These are phyloP conservation scores for Antechinus flavipes DNA, from an alignment of 2,113 vertebrate genomes.

Conservation along the genomic window DNA sequence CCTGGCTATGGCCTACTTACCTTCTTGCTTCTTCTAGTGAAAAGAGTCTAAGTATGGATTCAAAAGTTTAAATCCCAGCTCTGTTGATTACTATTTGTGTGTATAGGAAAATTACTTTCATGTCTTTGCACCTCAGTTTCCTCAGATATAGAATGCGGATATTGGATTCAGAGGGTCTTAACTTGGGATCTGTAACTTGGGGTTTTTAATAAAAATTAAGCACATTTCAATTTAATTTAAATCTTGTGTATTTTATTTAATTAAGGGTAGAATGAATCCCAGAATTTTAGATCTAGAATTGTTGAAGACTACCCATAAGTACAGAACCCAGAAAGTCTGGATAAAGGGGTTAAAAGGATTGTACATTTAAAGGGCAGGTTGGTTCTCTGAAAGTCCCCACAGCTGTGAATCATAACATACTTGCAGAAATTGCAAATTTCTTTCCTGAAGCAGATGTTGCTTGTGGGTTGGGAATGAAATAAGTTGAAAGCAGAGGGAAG, in stretches of 20 bases:
- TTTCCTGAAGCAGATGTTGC: too few relatives aligned
- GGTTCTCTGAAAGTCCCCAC: too few relatives aligned
- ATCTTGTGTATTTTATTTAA: not conserved
- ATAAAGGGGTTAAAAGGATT: too few relatives aligned
- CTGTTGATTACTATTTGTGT: not conserved
- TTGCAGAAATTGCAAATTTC: too few relatives aligned
- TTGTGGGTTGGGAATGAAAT: too few relatives aligned
- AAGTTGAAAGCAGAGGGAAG: too few relatives aligned
- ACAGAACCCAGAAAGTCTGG: too few relatives aligned
- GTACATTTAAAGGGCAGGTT: too few relatives aligned
- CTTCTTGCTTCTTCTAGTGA: not conserved
- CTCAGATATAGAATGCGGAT: not conserved
- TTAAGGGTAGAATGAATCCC: not conserved
- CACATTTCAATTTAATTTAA: not conserved
- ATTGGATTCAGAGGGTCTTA: not conserved
- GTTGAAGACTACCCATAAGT: too few relatives aligned
- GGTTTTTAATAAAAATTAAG: not conserved
- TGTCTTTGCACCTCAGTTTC: not conserved
- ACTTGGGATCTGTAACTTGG: not conserved
- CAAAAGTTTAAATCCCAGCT: not conserved
- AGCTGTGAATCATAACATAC: too few relatives aligned
- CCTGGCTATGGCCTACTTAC: not conserved
- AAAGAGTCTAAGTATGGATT: not conserved
- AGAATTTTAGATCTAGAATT: not conserved
- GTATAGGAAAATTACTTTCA: not conserved